Evolutionary conservation across 2,113 vertebrate species (phyloP).

Genomic region (Microcebus tavaratra): DNA sequence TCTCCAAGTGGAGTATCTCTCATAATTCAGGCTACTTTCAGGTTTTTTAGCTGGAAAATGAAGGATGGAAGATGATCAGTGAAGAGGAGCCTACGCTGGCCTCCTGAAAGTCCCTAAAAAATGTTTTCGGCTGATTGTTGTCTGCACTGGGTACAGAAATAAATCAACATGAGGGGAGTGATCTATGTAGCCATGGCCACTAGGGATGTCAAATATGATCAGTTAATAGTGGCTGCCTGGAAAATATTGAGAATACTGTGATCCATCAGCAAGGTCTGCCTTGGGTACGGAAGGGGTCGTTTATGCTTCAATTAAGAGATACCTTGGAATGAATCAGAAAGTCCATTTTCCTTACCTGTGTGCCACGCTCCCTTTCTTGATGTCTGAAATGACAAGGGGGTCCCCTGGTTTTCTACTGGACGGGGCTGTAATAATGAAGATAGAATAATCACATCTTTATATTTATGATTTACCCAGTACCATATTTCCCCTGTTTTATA

Average conservation of each 20-base stretch:
- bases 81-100: not conserved
- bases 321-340: not conserved
- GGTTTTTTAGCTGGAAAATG: not conserved
- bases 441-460: conserved; percentile 26
- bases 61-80: not conserved
- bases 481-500: not conserved
- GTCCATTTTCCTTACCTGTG: conserved; percentile 90
- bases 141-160: not conserved
- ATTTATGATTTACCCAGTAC: not conserved
- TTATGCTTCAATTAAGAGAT: conserved; percentile 11
- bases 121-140: not conserved
- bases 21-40: not conserved
- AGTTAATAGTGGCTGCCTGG: not conserved
- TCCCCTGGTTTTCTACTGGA: conserved; percentile 97
- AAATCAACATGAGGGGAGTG: not conserved
- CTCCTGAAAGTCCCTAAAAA: not conserved
- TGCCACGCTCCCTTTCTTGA: conserved; percentile 99
- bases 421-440: conserved; percentile 89
- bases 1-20: not conserved
- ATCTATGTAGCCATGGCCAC: not conserved
- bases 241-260: not conserved
- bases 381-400: conserved; percentile 98
- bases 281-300: not conserved
- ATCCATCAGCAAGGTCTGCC: not conserved
- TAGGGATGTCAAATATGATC: not conserved